Evolutionary conservation across 2,888 invertebrate genomes (phyloP).

Genomic region (Drosophila paranaensis): DNA sequence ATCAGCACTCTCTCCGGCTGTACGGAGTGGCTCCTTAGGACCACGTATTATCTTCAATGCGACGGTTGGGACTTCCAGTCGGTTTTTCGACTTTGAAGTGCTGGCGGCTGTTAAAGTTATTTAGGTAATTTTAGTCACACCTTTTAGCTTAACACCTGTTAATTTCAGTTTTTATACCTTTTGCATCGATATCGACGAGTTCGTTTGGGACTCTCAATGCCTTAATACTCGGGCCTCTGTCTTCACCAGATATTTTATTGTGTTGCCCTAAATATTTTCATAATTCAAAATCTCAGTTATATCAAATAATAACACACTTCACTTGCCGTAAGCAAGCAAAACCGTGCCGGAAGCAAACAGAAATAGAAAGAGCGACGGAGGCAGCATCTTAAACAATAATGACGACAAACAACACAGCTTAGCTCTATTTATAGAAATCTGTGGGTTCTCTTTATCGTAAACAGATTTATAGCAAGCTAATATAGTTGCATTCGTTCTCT

Average conservation of each 20-base stretch:
- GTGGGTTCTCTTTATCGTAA: neutral
- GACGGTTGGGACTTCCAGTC: neutral
- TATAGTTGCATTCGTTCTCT: neutral
- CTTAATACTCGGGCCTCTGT: neutral
- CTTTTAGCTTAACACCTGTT: neutral
- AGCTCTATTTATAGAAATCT: slow-evolving; percentile 15
- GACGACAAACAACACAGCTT: neutral
- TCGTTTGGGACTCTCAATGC: neutral
- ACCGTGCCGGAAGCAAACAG: slow-evolving; percentile 83
- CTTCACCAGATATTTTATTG: neutral
- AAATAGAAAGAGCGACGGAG: neutral
- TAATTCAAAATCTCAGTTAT: neutral
- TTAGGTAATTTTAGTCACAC: neutral
- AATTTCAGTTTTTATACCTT: neutral
- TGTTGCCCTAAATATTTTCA: neutral
- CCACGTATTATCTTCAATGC: neutral
- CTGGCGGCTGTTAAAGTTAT: neutral
- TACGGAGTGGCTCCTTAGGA: neutral
- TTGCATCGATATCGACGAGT: neutral
- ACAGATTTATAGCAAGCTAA: neutral
- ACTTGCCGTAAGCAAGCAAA: slow-evolving; percentile 12
- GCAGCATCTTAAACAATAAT: slow-evolving; percentile 1
- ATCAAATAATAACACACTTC: neutral
- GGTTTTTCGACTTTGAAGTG: neutral
- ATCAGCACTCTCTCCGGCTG: neutral